Evolutionary conservation across 1,140 invertebrate species (phyloP), one percentile per base, ranked within the genome.

Genomic region (Ceratitis capitata): DNA sequence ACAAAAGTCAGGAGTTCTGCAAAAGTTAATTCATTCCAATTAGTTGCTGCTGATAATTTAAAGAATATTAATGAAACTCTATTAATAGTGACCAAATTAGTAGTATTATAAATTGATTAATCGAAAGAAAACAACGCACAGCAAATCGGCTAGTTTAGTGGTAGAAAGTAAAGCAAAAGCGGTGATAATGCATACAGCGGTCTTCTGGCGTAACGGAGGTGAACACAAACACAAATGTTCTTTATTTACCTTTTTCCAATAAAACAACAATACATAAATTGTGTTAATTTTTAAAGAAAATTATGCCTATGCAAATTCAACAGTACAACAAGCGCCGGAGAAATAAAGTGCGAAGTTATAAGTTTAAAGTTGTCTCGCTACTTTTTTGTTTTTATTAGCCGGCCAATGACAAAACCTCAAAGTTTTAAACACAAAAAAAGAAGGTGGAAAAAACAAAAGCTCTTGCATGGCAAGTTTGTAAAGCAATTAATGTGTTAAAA

Each of bases 181-280:
- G 61, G n/a, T 42, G 61, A 92, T 42, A 83, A 92, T 92, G 91
- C 89, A 91, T 85, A 91, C 91, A 42, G 90, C 89, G 84, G 89
- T 92, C 49, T 92, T 92, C 87, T 92, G 90, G 88, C 90, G 90
- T 86, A 92, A 91, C 85, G 91, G 91, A 89, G 91, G 91, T 91
- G 86, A 86, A 51, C 16, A 69, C 14, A 19, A 69, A 53, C 4
- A 53, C 9, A 58, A 58, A 39, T 39, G 82, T 82, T 45, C 29
- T 82, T 58, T 84, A 53, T 45, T 56, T 84, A 39, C 42, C 64
- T 49, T n/a, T 49, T 85, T 83, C 69, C 9, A 78, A 45, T 45
- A 78, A 45, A 45, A 45, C 35, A 47, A 78, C 39, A 42, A 45
- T 23, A 45, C 32, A 78, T 78, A 39, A 45, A 42, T 4, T 10